A percentile compares a stretch with the other conserved stretches of the same genome.
These are phyloP conservation scores for Catamblyrhynchus diadema DNA, from an alignment of 2,797 vertebrate species.

Conservation along the genomic window DNA sequence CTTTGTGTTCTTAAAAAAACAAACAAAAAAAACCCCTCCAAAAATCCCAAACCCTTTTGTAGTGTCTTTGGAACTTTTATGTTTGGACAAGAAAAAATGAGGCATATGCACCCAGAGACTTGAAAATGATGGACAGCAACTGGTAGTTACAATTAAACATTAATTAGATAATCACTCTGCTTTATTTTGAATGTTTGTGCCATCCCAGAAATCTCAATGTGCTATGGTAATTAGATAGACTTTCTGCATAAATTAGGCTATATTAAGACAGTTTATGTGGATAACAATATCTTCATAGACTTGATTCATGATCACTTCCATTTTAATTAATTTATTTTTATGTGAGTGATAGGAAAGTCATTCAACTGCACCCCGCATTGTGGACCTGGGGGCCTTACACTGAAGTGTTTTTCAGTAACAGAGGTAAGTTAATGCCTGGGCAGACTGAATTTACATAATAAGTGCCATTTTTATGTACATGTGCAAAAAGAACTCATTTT, in stretches of 20 bases:
- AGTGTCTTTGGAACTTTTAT: neutral
- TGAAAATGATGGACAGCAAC: neutral
- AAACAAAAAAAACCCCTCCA: fast-evolving
- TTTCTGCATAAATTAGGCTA: constrained; percentile 5
- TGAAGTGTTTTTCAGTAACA: neutral
- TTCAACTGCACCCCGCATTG: neutral
- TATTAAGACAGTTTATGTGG: neutral
- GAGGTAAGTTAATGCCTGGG: neutral
- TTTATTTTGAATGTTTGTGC: constrained; percentile 13
- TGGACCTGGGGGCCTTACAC: neutral
- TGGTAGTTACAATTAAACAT: neutral
- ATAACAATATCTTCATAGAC: neutral
- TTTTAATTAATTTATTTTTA: constrained; percentile 35
- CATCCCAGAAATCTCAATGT: constrained; percentile 19
- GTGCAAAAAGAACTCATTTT: neutral
- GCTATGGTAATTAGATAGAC: neutral
- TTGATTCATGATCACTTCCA: neutral
- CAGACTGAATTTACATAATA: constrained; percentile 32
- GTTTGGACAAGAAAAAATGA: neutral
- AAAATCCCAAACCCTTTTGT: neutral
- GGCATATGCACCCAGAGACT: neutral
- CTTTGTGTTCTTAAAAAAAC: neutral
- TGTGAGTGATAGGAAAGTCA: neutral
- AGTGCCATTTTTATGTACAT: neutral
- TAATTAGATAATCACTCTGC: neutral